phyloP scores from a whole-genome alignment of 35 echinoderm and acorn worm genomes.

The Stichopus chloronotus region DNA sequence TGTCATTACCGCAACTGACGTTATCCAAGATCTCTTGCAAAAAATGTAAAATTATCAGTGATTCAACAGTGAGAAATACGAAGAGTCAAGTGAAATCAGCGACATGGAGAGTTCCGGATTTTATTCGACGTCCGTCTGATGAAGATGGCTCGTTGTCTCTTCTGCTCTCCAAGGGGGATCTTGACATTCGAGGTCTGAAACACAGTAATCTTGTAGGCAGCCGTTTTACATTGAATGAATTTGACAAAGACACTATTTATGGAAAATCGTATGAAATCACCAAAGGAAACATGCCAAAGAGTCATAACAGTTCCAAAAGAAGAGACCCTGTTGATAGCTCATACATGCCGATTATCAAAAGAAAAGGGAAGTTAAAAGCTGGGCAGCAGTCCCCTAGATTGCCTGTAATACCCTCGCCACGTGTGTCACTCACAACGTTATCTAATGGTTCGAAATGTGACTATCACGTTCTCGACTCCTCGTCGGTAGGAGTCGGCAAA shows the following conservation, averaged over 20 bases:
- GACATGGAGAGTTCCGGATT: not conserved
- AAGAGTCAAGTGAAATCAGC: not conserved
- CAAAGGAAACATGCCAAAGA: no score
- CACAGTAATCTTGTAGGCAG: slow-evolving; percentile 23
- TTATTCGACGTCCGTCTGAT: not conserved
- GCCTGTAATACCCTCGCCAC: not conserved
- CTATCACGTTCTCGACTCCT: not conserved
- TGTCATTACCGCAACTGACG: not conserved
- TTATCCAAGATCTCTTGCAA: not conserved
- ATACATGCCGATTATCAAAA: not conserved
- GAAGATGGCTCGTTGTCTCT: not conserved
- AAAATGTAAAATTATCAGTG: not conserved
- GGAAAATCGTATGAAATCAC: not conserved
- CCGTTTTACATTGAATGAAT: slow-evolving; percentile 3
- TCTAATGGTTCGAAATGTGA: not conserved
- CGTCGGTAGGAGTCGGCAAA: not conserved
- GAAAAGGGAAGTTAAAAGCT: not conserved
- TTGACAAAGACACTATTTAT: slow-evolving; percentile 30
- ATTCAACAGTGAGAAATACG: slow-evolving; percentile 13
- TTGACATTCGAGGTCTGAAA: not conserved
- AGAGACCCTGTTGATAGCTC: not conserved
- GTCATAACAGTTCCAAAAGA: not conserved
- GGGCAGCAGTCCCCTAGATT: not conserved
- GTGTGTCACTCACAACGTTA: not conserved
- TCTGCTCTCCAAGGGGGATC: not conserved